phyloP scores from a whole-genome alignment of 2,113 vertebrate species.

The Acrocephalus arundinaceus region DNA sequence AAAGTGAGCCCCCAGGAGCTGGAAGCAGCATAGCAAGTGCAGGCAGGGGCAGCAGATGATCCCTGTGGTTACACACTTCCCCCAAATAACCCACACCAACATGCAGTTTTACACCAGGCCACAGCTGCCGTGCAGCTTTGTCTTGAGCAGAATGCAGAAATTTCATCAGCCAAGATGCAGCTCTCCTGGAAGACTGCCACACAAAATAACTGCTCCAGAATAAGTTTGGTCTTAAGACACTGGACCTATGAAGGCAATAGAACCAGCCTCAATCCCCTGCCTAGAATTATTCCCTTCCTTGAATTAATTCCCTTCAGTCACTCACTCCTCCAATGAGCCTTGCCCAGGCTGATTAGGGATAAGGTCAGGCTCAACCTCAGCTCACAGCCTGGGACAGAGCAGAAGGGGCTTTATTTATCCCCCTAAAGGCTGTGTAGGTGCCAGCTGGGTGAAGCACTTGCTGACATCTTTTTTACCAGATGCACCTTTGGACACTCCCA shows the following conservation, averaged over 20 bases:
- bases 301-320: neutral
- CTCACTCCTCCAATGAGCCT: neutral
- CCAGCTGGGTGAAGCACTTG: neutral
- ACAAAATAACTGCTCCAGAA: neutral
- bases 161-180: neutral
- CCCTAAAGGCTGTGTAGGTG: rapidly evolving
- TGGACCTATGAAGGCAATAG: neutral
- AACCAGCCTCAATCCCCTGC: neutral
- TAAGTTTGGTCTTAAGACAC: neutral
- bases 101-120: neutral
- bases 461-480: neutral
- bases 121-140: neutral
- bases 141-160: neutral
- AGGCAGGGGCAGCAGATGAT: neutral
- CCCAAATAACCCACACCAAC: neutral
- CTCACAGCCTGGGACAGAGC: neutral
- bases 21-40: neutral
- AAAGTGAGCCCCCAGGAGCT: neutral
- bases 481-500: neutral
- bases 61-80: neutral
- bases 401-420: neutral
- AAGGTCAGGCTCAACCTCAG: neutral
- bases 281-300: neutral
- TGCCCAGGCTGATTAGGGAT: neutral
- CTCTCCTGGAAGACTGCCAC: neutral